Evolutionary conservation across 1,140 invertebrate species (phyloP), one percentile per base, ranked within the genome.

Genomic region (Babylonia areolata): DNA sequence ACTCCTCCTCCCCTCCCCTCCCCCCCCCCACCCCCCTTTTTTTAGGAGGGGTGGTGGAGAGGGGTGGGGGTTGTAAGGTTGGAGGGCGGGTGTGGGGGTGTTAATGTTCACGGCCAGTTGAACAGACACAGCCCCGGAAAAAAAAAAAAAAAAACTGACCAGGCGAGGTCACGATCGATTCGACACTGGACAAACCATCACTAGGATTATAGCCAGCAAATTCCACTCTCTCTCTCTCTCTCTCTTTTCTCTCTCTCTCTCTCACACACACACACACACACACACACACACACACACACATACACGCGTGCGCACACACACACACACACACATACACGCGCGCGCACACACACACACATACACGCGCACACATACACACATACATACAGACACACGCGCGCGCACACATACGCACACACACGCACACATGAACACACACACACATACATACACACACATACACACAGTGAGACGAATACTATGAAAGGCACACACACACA

Each of bases 171-270:
- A n/a, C n/a, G n/a, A n/a, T n/a, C n/a, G n/a, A n/a, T n/a, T n/a
- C n/a, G n/a, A n/a, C n/a, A n/a, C n/a, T n/a, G n/a, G n/a, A n/a
- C n/a, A n/a, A n/a, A n/a, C n/a, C n/a, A n/a, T n/a, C n/a, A n/a
- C n/a, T n/a, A n/a, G n/a, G n/a, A n/a, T 17, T 17, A 31, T 77
- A 3, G n/a, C n/a, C n/a, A n/a, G n/a, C n/a, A n/a, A n/a, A n/a
- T n/a, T n/a, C n/a, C n/a, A n/a, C n/a, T n/a, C 3, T 77, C 73
- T 77, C 73, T 77, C 73, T 77, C 39, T 40, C 39, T 40, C 73
- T 40, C 35, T 77, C 33, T 77, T 15, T 40, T n/a, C 58, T 64
- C 20, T 11, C 58, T 15, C 5, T 39, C 78, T 23, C 78, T 39
- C n/a, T 46, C 15, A 46, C 40, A 35, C 2, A 39, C 73, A 77